Evolutionary conservation across 2,113 vertebrate genomes (phyloP).

Genomic region (Tragelaphus strepsiceros): DNA sequence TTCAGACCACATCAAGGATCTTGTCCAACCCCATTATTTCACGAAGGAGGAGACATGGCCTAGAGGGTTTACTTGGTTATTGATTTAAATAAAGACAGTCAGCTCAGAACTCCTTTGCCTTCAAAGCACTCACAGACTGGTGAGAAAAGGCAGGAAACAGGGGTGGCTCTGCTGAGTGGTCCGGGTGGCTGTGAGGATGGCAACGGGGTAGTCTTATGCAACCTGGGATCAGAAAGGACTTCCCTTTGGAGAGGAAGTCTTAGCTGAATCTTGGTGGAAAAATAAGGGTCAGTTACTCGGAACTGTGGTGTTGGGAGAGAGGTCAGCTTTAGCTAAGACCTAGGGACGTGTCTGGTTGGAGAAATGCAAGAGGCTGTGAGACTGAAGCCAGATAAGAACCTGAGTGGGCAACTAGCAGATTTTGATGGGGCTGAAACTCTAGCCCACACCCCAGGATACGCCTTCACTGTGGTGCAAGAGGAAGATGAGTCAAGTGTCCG

Average conservation of each 20-base stretch:
- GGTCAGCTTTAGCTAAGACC: not conserved
- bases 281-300: not conserved
- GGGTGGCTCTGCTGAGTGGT: not conserved
- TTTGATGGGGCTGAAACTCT: not conserved
- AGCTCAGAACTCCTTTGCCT: not conserved
- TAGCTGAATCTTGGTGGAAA: not conserved
- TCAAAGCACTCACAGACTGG: accelerated
- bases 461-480: not conserved
- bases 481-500: conserved; percentile 40
- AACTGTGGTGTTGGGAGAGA: not conserved
- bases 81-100: not conserved
- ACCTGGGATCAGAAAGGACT: not conserved
- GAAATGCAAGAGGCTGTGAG: not conserved
- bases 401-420: no score
- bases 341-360: not conserved
- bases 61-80: not conserved
- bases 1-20: not conserved
- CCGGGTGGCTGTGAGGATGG: not conserved
- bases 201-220: not conserved
- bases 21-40: not conserved
- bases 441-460: not conserved
- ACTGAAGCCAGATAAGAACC: not conserved
- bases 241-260: not conserved
- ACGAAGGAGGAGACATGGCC: not conserved
- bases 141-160: not conserved